Evolutionary conservation across 2,888 invertebrate genomes (phyloP), one percentile per base, ranked within the genome.

Genomic region (Iselma pallidipennis): DNA sequence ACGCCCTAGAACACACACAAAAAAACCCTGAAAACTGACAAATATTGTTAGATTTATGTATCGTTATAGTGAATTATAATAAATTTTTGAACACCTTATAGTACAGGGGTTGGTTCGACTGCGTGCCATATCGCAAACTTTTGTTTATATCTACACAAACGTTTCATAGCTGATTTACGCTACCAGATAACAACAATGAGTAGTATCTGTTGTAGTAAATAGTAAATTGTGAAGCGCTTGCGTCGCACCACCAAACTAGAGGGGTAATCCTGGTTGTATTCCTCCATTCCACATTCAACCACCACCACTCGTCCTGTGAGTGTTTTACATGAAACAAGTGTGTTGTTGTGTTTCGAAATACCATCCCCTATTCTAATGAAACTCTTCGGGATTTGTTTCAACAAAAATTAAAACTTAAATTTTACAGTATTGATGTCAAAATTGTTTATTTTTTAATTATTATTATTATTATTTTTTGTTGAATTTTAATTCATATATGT

Each of bases 141-240:
- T 55, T 37, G 55, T 55, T 55, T 55, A 55, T 55, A 45, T 42
- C 55, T 42, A 33, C 16, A 45, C 23, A 55, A 55, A 42, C 42
- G 55, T 55, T 55, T 55, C 55, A 55, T 42, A 45, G 45, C 37
- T 21, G 55, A 55, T 55, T 55, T 55, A 55, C 55, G 55, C 25
- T 25, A 37, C 37, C 23, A 55, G 55, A 55, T 55, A 55, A 55
- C 26, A 55, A 55, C 54, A 54, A 54, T 54, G 54, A 55, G 54
- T 55, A 56, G 31, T 56, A 56, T 56, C 49, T 49, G 29, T 56
- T 29, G 56, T 56, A 29, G 26, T 56, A 56, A 45, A 48, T 56
- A 56, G 49, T 48, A 48, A 49, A 50, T 7, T 25, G 26, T 55
- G n/a, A 9, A 16, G 56, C 56, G 56, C 56, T 14, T 49, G 56